These are phyloP conservation scores for Pangasius larnaudii DNA, from an alignment of 2,797 vertebrate species.

Conservation along the genomic window DNA sequence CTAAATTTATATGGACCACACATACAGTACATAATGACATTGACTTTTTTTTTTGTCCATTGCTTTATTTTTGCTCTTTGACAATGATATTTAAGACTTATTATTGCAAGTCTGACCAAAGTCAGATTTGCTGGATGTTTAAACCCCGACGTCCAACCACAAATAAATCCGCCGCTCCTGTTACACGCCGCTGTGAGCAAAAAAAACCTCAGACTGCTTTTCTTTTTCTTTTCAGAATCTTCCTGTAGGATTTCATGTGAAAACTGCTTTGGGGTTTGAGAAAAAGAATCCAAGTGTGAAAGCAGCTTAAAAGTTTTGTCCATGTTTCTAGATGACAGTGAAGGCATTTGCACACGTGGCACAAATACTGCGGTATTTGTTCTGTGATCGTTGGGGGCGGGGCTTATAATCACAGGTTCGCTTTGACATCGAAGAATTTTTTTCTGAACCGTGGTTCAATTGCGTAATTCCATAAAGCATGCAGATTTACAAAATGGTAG, in stretches of 20 bases:
- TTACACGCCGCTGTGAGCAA: neutral
- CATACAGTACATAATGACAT: neutral
- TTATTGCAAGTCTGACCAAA: no score
- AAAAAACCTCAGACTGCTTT: neutral
- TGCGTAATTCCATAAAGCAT: neutral
- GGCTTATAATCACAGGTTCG: neutral
- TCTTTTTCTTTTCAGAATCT: neutral
- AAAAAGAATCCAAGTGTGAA: neutral
- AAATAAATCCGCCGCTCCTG: neutral
- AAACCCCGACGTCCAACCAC: neutral
- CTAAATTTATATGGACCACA: neutral
- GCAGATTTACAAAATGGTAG: neutral
- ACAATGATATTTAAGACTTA: neutral
- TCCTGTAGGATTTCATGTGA: neutral
- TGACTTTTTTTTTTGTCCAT: neutral
- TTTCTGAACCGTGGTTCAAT: neutral
- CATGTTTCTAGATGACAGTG: neutral
- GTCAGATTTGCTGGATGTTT: neutral
- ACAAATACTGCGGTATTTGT: neutral
- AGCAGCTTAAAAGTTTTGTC: neutral
- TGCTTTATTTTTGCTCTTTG: neutral
- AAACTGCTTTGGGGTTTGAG: neutral
- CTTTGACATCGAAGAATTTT: neutral
- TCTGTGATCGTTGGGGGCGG: neutral
- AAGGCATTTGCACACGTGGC: neutral